phyloP scores from a whole-genome alignment of 2,888 invertebrate species.

The Drosophila mettleri region DNA sequence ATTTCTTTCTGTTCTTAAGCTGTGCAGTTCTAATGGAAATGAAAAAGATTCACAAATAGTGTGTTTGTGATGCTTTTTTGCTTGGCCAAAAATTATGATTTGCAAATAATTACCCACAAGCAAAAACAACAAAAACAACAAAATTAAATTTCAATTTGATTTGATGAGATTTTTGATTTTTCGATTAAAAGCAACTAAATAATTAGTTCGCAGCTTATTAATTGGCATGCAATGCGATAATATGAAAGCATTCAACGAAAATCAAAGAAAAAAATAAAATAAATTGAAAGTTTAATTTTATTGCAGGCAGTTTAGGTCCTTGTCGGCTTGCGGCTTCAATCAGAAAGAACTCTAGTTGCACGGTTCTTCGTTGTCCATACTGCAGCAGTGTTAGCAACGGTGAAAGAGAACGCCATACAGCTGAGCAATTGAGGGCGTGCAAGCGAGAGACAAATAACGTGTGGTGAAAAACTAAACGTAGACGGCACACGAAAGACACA shows the following conservation, averaged over 20 bases:
- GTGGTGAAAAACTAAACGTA: conserved; percentile 52
- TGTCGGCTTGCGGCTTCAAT: conserved; percentile 1
- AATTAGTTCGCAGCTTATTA: not conserved
- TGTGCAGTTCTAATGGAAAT: conserved; percentile 13
- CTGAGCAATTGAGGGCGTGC: conserved; percentile 50
- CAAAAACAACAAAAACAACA: conserved; percentile 8
- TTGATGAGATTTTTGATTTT: not conserved
- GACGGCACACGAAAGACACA: conserved; percentile 27
- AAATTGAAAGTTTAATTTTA: not conserved
- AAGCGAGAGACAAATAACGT: conserved; percentile 42
- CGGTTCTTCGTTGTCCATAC: conserved; percentile 16
- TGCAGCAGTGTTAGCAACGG: conserved; percentile 50
- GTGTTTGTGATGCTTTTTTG: conserved; percentile 2
- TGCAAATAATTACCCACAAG: conserved; percentile 21
- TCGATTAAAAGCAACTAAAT: not conserved
- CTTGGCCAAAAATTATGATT: not conserved
- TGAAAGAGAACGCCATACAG: conserved; percentile 50
- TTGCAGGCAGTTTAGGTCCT: conserved; percentile 3
- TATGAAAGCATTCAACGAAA: not conserved
- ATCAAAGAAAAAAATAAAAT: not conserved
- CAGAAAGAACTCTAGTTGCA: conserved; percentile 29
- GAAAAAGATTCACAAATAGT: conserved; percentile 14
- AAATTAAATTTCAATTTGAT: not conserved
- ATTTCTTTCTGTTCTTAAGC: not conserved
- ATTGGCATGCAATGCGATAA: conserved; percentile 3